These are phyloP conservation scores for Yponomeuta evonymella DNA, from an alignment of 2,888 invertebrate species.

Conservation along the genomic window DNA sequence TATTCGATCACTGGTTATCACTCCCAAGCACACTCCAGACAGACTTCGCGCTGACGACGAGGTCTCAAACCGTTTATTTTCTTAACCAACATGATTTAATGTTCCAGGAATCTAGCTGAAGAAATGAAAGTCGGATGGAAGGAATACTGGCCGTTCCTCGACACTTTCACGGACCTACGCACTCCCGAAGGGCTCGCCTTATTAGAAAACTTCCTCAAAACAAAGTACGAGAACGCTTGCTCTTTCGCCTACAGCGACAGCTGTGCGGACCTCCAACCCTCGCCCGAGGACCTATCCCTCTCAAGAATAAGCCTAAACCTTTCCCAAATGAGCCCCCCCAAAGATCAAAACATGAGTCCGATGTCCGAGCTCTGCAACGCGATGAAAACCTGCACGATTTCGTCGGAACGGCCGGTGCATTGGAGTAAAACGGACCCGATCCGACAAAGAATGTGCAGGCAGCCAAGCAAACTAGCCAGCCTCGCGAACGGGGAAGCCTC, in stretches of 20 bases:
- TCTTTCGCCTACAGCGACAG: slow-evolving; percentile 57
- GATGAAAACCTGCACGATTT: slow-evolving; percentile 72
- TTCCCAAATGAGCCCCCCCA: slow-evolving; percentile 35
- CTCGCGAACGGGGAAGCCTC: slow-evolving; percentile 43
- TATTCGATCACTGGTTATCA: too few species aligned
- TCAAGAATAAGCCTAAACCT: slow-evolving; percentile 49
- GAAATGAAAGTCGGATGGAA: slow-evolving; percentile 87
- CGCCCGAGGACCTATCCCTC: slow-evolving; percentile 47
- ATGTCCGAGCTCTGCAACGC: slow-evolving; percentile 77
- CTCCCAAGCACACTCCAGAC: not conserved
- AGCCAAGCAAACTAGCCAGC: slow-evolving; percentile 38
- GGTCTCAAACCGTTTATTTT: too few species aligned
- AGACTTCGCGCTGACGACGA: too few species aligned
- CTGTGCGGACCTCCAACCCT: slow-evolving; percentile 40
- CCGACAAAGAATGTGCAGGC: slow-evolving; percentile 50
- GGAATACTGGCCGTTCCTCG: slow-evolving; percentile 95
- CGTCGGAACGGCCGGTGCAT: slow-evolving; percentile 49
- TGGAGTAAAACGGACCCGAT: slow-evolving; percentile 56
- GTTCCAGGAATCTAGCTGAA: slow-evolving; percentile 79
- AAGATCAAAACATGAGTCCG: slow-evolving; percentile 59
- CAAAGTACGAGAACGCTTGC: slow-evolving; percentile 66
- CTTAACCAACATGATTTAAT: not conserved
- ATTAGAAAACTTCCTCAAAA: slow-evolving; percentile 84
- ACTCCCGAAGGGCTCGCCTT: slow-evolving; percentile 82
- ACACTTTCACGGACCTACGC: slow-evolving; percentile 86